Evolutionary conservation across 2,888 invertebrate genomes (phyloP), one percentile per base, ranked within the genome.

Genomic region (Campoplex capitator): DNA sequence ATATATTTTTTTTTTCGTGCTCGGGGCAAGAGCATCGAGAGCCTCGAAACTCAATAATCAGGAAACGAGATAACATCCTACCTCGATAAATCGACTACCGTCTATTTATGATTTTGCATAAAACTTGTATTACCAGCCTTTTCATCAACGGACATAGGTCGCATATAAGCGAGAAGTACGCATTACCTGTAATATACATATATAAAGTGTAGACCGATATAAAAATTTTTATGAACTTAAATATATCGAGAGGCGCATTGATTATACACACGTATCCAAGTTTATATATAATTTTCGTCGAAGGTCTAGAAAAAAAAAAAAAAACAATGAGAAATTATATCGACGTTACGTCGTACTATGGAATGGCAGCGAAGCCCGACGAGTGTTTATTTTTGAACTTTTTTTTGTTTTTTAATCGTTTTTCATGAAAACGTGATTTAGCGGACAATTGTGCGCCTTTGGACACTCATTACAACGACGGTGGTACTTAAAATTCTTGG

Each of bases 11-110:
- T 0, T 58, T 70, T 79, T 58, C 56, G 65, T 65, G 81, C 82
- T 70, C 48, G 32, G 45, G 81, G 71, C 51, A 32, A 42, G 45
- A 67, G 70, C 67, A 76, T 79, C 65, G 67, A 79, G 67, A 78
- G 80, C 74, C 67, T 51, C 86, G 75, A 85, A 87, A 89, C 89
- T 89, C 88, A 88, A 89, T 87, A 86, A 91, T 89, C 89, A 85
- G 86, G 89, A 91, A 91, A 89, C 89, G 89, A 90, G 91, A 90
- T 90, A 89, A 85, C 83, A 89, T 89, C 88, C 89, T 56, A 73
- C 80, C 73, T 71, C 67, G 68, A 51, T 51, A 62, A 51, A 48
- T 67, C 45, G 68, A 84, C 81, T 74, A 82, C 83, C 81, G 83
- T 84, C 85, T 71, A 84, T 88, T 86, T 84, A 88, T 86, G 71